Base-by-base conservation (phyloP, 1,140 invertebrate genomes). In the Lepidostoma basale region DNA sequence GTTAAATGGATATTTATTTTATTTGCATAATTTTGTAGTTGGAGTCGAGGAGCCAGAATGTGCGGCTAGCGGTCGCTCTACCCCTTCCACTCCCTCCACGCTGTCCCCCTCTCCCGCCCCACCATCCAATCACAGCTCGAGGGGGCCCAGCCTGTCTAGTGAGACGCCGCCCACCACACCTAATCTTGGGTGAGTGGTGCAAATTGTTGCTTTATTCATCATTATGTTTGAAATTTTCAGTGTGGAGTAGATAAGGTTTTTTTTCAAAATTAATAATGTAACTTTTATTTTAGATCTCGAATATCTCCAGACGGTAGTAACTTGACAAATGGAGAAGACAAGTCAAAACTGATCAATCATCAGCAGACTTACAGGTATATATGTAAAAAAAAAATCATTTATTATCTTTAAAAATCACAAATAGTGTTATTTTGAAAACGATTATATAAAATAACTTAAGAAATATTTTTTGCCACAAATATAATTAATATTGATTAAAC, bases 361-460 rank as follows among this genome's bases (percentile, higher is more conserved):
- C 89, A 92, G 76, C 91, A 93, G 85, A 93, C 92, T 26, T 94
- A 94, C 84, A 92, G 89, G 91, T 92, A 85, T 79, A 77, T 77
- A 47, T n/a, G 22, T 36, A 36, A 2, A 6, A 9, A 36, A 3
- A 36, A 2, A 2, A 12, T 36, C 5, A 36, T 36, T 1, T 36
- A 12, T 36, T 36, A 2, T 3, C 5, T 14, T 44, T 44, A 16
- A 44, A 3, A 1, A 8, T 16, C 16, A 44, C 3, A 44, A 44
- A n/a, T 36, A 12, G 10, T n/a, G 2, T 36, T 36, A 12, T 36
- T 2, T 5, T 36, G 10, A 12, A 36, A 36, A 3, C 33, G 10
- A 36, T 28, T 47, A 52, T 36, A 45, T 66, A 62, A 56, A 39
- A 62, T 69, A 10, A 1, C 16, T 20, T 30, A 2, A 56, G 14